Evolutionary conservation across 2,113 vertebrate species (phyloP).

Genomic region (Phylloscopus whistleri): DNA sequence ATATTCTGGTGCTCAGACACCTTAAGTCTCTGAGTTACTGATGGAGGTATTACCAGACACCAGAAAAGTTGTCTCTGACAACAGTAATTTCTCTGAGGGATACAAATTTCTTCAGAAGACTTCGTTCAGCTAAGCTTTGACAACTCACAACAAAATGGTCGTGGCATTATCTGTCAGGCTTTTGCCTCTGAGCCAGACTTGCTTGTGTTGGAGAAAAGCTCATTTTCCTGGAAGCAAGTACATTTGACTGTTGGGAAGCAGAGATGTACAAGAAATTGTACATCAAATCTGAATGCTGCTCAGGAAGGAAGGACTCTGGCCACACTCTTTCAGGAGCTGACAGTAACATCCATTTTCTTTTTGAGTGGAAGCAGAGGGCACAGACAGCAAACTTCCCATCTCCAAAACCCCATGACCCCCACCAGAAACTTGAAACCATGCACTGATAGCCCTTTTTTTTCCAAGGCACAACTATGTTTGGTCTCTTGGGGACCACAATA

Average conservation of each 20-base stretch:
- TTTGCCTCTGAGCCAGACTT: not conserved
- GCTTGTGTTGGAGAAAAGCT: not conserved
- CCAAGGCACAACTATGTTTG: fast-evolving
- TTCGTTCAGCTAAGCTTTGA: not conserved
- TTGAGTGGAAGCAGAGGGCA: not conserved
- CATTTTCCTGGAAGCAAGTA: not conserved
- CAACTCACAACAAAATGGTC: not conserved
- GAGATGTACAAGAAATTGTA: not conserved
- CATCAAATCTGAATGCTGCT: not conserved
- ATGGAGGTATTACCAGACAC: not conserved
- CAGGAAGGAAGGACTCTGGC: not conserved
- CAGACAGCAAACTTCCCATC: not conserved
- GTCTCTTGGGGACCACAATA: fast-evolving
- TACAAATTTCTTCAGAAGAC: not conserved
- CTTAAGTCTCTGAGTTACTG: not conserved
- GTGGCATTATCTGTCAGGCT: not conserved
- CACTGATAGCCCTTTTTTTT: not conserved
- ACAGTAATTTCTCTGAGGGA: not conserved
- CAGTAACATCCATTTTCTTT: fast-evolving
- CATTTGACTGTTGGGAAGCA: not conserved
- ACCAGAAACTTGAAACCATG: not conserved
- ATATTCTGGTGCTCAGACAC: not conserved
- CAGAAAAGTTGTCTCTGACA: not conserved
- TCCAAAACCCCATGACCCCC: not conserved
- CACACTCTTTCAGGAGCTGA: not conserved